Evolutionary conservation across 2,888 invertebrate genomes (phyloP), one percentile per base, ranked within the genome.

Genomic region (Notodromas monacha): DNA sequence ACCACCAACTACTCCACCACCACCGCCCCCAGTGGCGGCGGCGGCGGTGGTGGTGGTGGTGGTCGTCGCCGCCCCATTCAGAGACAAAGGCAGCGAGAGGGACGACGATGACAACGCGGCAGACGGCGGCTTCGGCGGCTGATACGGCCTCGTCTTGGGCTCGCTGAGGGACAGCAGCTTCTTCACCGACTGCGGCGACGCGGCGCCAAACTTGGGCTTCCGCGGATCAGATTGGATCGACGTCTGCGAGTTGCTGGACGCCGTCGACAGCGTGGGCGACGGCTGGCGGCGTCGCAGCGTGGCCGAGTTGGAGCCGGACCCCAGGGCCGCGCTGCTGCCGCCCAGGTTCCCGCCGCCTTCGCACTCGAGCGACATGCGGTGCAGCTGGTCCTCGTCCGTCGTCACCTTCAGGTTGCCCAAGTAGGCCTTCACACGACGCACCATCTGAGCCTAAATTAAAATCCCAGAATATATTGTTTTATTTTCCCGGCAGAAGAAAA

Each of bases 131-230:
- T 64, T 63, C 30, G 73, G 61, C 2, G 79, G 74, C 45, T 77
- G 74, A 44, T 76, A 73, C 4, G 73, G 77, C 31, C 76, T 60
- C 6, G 77, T 72, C 50, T 79, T 79, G 40, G 43, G 40, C 36
- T 54, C 54, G 10, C 51, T 77, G 15, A 96, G 57, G 4, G 86
- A 69, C 39, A 96, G 56, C 47, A 96, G 62, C 50, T 96, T 96
- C 42, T 84, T 64, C 12, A 92, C 81, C 5, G 89, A 81, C 51
- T 89, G 86, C 12, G 92, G 92, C 10, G 86, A 86, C 26, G 84
- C 84, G 26, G 86, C 69, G 38, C 84, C 69, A 26, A 35, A 33
- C 12, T 32, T 28, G 30, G 33, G 16, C 34, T 33, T 33, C 5
- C 6, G 21, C 14, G 28, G 33, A 16, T 34, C 33, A 21, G 34